Percentiles rank a stretch among this genome's conserved stretches.
Conservation (phyloP, 2,113 vertebrate genomes). For the Chlamydotis undulata region DNA sequence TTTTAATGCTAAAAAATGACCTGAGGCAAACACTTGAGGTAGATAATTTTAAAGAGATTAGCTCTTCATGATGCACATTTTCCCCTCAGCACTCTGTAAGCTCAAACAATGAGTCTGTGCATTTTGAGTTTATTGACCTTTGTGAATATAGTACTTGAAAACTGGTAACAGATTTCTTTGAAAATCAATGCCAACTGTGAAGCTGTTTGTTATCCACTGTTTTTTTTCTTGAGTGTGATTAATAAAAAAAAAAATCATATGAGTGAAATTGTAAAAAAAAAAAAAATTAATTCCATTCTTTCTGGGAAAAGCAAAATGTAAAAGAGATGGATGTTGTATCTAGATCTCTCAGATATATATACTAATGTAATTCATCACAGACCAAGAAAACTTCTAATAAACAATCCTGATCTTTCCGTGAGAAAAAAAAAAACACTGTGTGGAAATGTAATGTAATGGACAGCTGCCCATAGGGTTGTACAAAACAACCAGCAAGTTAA, state of each 20-base stretch:
- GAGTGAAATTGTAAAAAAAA: background rate
- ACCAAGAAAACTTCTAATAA: background rate
- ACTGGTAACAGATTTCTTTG: background rate
- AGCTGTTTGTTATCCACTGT: background rate
- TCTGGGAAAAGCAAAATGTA: background rate
- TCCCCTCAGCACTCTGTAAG: background rate
- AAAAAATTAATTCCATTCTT: background rate
- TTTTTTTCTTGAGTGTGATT: background rate
- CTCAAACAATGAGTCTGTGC: background rate
- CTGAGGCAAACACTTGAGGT: background rate
- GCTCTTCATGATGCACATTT: background rate
- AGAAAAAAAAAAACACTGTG: background rate
- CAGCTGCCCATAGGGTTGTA: background rate
- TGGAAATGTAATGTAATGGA: background rate
- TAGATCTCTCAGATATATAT: background rate
- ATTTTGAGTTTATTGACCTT: constrained; percentile 34
- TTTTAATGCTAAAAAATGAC: background rate
- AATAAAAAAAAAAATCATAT: background rate
- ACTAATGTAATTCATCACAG: background rate
- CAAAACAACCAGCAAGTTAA: background rate
- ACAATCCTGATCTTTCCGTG: background rate
- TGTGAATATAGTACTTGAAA: background rate
- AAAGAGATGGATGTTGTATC: background rate
- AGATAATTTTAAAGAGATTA: constrained; percentile 7
- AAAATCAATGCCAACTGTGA: background rate